phyloP scores from a whole-genome alignment of 2,113 vertebrate species.

The Phalacrocorax aristotelis region DNA sequence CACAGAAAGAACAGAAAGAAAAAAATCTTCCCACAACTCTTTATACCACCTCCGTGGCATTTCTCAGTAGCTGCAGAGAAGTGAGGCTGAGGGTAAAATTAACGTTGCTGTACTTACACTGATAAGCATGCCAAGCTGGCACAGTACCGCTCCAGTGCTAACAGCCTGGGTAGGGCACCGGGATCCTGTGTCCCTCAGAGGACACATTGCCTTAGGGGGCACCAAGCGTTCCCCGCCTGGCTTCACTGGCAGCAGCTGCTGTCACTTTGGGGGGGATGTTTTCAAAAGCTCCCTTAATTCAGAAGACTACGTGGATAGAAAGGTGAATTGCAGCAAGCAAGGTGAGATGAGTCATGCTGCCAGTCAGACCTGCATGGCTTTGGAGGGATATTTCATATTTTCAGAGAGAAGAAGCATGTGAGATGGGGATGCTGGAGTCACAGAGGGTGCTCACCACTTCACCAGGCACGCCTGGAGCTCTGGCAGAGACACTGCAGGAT shows the following conservation, averaged over 20 bases:
- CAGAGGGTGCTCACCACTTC: not conserved
- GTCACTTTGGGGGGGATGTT: not conserved
- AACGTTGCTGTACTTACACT: fast-evolving
- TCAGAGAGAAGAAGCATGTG: not conserved
- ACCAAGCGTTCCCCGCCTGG: too few relatives aligned
- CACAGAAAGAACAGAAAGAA: not conserved
- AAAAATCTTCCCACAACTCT: not conserved
- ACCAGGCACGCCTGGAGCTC: not conserved
- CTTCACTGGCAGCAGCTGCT: not conserved
- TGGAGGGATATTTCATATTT: not conserved
- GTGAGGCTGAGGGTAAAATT: not conserved
- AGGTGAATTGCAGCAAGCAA: not conserved
- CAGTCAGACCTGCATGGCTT: not conserved
- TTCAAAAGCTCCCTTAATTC: not conserved
- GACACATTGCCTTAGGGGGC: not conserved
- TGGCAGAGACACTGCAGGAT: not conserved
- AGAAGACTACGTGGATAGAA: not conserved
- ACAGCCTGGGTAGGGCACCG: not conserved
- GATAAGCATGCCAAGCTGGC: not conserved
- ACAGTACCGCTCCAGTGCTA: not conserved
- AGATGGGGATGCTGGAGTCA: not conserved
- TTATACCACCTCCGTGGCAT: not conserved
- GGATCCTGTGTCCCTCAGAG: not conserved
- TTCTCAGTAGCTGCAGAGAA: not conserved
- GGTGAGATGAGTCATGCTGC: not conserved